Conservation (phyloP, 1,140 invertebrate genomes). For the Andrena cerasifolii region DNA sequence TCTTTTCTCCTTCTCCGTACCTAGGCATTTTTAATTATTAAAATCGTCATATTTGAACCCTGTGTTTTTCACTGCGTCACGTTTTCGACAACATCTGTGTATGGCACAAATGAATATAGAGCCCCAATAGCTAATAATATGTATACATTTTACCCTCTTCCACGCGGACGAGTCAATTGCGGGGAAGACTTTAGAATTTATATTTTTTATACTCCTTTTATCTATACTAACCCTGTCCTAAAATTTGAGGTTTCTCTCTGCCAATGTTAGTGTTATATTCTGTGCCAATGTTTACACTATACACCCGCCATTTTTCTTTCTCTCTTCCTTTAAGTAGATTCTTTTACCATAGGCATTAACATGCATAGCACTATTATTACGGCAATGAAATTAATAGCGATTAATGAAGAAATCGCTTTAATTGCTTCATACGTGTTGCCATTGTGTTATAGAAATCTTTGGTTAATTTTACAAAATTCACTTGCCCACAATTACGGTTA, state of each 20-base stretch:
- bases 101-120: slow-evolving; percentile 73
- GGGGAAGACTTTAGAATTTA: slow-evolving; percentile 59
- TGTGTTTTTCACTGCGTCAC: slow-evolving; percentile 64
- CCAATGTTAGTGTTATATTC: slow-evolving; percentile 33
- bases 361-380: slow-evolving; percentile 1
- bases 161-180: slow-evolving; percentile 33
- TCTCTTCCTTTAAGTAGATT: not conserved
- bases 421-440: slow-evolving; percentile 26
- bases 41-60: slow-evolving; percentile 69
- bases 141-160: slow-evolving; percentile 46
- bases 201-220: slow-evolving; percentile 18
- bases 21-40: slow-evolving; percentile 70
- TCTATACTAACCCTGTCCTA: slow-evolving; percentile 32
- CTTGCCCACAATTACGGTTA: slow-evolving; percentile 30
- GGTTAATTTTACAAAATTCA: slow-evolving; percentile 55
- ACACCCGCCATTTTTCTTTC: not conserved
- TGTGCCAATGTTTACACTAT: slow-evolving; percentile 5
- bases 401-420: slow-evolving; percentile 15
- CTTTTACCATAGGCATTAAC: slow-evolving; percentile 1
- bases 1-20: slow-evolving; percentile 75
- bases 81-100: slow-evolving; percentile 51
- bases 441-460: slow-evolving; percentile 32
- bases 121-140: slow-evolving; percentile 43
- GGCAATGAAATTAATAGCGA: slow-evolving; percentile 18
- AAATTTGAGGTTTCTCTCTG: slow-evolving; percentile 24